A percentile compares a stretch with the other conserved stretches of the same genome.
phyloP scores from a whole-genome alignment of 2,113 vertebrate genomes.

The Plotosus lineatus region DNA sequence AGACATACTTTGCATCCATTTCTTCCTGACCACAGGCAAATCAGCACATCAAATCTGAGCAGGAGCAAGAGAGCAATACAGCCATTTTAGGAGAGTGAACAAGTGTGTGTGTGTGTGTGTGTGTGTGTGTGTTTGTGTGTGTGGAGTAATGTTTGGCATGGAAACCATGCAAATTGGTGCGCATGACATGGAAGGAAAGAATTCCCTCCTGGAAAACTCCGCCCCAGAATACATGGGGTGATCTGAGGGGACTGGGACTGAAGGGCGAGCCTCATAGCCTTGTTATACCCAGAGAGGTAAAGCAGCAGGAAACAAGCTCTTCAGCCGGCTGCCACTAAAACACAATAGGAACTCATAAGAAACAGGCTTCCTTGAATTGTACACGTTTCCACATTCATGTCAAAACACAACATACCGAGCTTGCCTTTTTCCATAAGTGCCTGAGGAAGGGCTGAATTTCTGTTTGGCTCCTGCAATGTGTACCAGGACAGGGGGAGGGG shows the following conservation, averaged over 20 bases:
- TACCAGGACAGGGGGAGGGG: too few species aligned
- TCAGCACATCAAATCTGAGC: constrained; percentile 39
- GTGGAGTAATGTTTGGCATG: constrained; percentile 12
- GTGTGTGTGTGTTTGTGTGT: not conserved
- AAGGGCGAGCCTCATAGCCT: constrained; percentile 16
- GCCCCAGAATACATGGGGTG: constrained; percentile 22
- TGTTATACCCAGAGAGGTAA: not conserved
- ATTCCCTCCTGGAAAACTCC: constrained; percentile 48
- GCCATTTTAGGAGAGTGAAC: not conserved
- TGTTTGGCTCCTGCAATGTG: not conserved
- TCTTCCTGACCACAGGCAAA: constrained; percentile 41
- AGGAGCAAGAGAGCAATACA: not conserved
- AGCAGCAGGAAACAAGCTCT: constrained; percentile 45
- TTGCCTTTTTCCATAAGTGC: constrained; percentile 57
- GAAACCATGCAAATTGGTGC: constrained; percentile 57
- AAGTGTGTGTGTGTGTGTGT: not conserved
- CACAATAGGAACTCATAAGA: constrained; percentile 64
- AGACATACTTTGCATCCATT: constrained; percentile 35
- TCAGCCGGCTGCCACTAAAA: constrained; percentile 51
- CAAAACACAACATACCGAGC: constrained; percentile 45
- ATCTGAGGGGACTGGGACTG: constrained; percentile 21
- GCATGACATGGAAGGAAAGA: constrained; percentile 53
- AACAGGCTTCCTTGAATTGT: constrained; percentile 75
- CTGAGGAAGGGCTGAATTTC: too few species aligned
- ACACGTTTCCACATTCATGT: constrained; percentile 62